Percentiles rank a stretch among this genome's conserved stretches.
Conservation (phyloP, 2,888 invertebrate species). For the Phalera bucephala region DNA sequence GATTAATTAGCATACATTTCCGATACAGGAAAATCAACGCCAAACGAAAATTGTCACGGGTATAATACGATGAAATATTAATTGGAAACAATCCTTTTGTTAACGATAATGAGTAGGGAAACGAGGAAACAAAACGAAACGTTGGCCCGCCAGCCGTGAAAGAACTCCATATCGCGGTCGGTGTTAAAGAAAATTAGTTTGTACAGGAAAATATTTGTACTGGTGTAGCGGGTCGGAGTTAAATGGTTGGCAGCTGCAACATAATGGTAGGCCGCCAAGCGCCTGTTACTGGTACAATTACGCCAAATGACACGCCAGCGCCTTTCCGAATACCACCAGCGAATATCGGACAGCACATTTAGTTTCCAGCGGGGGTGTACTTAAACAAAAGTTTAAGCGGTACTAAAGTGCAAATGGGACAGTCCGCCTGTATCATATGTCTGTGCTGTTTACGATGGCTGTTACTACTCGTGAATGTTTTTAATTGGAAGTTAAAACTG, state of each 20-base stretch:
- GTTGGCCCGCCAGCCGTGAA: slow-evolving; percentile 15
- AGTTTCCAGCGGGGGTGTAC: slow-evolving; percentile 29
- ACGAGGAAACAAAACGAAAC: slow-evolving; percentile 4
- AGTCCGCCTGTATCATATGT: slow-evolving; percentile 33
- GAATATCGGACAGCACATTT: slow-evolving; percentile 37
- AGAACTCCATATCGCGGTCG: slow-evolving; percentile 26
- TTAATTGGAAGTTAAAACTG: slow-evolving; percentile 19
- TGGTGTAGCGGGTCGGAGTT: slow-evolving; percentile 37
- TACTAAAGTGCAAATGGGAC: slow-evolving; percentile 37
- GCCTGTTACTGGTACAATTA: slow-evolving; percentile 59
- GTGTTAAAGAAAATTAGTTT: slow-evolving; percentile 26
- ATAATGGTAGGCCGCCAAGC: slow-evolving; percentile 47
- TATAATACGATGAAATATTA: slow-evolving; percentile 56
- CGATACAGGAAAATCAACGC: slow-evolving; percentile 23
- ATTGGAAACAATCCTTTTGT: slow-evolving; percentile 63
- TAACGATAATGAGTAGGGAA: slow-evolving; percentile 53
- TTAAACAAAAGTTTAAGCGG: slow-evolving; percentile 35
- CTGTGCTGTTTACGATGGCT: slow-evolving; percentile 28
- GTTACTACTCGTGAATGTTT: slow-evolving; percentile 31
- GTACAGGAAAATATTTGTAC: slow-evolving; percentile 27
- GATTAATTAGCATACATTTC: slow-evolving; percentile 16
- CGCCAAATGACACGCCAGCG: slow-evolving; percentile 49
- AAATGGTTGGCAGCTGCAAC: slow-evolving; percentile 43
- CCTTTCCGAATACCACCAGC: slow-evolving; percentile 40
- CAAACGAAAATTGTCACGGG: slow-evolving; percentile 33